Evolutionary conservation across 2,888 invertebrate species (phyloP).

Genomic region (Brenthis hecate): DNA sequence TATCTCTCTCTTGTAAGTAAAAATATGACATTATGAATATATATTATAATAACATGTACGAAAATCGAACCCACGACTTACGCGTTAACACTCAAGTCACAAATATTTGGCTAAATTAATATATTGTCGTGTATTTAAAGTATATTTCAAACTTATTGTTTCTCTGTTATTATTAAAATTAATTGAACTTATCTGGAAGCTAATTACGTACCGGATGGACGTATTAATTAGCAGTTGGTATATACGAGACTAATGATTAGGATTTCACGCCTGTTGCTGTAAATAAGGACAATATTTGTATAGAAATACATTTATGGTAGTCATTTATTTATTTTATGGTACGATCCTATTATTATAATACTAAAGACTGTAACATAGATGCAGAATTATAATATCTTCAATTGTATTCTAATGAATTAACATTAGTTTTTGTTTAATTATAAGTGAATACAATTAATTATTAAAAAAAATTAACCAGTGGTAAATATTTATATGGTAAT

Average conservation of each 20-base stretch:
- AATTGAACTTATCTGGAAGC: constrained; percentile 31
- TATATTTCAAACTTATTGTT: neutral
- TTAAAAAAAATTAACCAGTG: too few relatives aligned
- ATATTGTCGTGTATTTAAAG: neutral
- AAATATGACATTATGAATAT: too few relatives aligned
- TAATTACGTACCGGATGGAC: constrained; percentile 37
- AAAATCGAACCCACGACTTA: too few relatives aligned
- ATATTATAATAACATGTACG: too few relatives aligned
- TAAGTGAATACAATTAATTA: too few relatives aligned
- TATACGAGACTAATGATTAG: constrained; percentile 37
- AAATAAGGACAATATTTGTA: constrained; percentile 41
- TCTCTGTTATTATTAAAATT: constrained; percentile 30
- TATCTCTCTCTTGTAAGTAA: neutral
- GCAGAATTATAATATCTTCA: neutral
- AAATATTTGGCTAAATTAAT: too few relatives aligned
- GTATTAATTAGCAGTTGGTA: constrained; percentile 30
- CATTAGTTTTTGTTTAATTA: too few relatives aligned
- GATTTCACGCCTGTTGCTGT: constrained; percentile 32
- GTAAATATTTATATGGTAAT: too few relatives aligned
- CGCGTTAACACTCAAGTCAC: too few relatives aligned
- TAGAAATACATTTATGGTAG: constrained; percentile 5
- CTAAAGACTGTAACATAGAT: neutral
- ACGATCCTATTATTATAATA: neutral
- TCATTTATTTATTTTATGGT: constrained; percentile 4
- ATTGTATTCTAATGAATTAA: neutral